These are phyloP conservation scores for Cepaea nemoralis DNA, from an alignment of 1,140 invertebrate genomes.

Conservation along the genomic window DNA sequence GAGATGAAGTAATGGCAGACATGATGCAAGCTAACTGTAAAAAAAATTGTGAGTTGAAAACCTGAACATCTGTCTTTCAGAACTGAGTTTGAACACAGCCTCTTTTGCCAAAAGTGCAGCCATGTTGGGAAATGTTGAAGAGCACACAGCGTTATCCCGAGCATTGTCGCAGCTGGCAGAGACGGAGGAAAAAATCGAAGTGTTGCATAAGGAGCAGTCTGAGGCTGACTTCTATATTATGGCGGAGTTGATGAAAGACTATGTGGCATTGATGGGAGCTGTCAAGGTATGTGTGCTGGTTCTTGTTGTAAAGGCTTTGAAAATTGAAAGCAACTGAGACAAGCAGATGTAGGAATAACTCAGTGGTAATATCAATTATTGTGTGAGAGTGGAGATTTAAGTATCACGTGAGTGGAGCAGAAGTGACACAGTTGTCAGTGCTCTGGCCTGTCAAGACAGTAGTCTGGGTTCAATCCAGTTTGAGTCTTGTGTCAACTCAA, in stretches of 20 bases:
- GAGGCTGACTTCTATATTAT: conserved; percentile 95
- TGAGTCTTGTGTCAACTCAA: too few species aligned
- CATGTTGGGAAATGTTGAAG: conserved; percentile 93
- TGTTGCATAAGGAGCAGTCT: conserved; percentile 89
- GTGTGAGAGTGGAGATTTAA: too few species aligned
- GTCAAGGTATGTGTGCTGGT: conserved; percentile 88
- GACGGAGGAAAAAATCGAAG: conserved; percentile 90
- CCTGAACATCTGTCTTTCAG: conserved; percentile 73
- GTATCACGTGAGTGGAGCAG: too few species aligned
- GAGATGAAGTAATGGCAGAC: too few species aligned
- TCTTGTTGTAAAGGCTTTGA: too few species aligned
- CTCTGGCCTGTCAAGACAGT: too few species aligned
- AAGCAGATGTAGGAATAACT: not conserved
- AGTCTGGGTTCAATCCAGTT: too few species aligned
- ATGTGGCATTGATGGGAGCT: conserved; percentile 90
- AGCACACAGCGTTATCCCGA: conserved; percentile 91
- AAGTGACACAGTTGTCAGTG: too few species aligned
- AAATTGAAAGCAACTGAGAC: not conserved
- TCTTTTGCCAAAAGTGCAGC: conserved; percentile 89
- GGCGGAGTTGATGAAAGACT: conserved; percentile 94
- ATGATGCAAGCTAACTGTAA: too few species aligned
- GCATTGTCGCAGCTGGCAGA: conserved; percentile 94
- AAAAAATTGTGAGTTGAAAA: too few species aligned
- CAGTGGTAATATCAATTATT: too few species aligned
- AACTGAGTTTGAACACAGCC: conserved; percentile 85